Base-by-base conservation (phyloP, 2,113 vertebrate genomes). In the Oophaga pumilio region DNA sequence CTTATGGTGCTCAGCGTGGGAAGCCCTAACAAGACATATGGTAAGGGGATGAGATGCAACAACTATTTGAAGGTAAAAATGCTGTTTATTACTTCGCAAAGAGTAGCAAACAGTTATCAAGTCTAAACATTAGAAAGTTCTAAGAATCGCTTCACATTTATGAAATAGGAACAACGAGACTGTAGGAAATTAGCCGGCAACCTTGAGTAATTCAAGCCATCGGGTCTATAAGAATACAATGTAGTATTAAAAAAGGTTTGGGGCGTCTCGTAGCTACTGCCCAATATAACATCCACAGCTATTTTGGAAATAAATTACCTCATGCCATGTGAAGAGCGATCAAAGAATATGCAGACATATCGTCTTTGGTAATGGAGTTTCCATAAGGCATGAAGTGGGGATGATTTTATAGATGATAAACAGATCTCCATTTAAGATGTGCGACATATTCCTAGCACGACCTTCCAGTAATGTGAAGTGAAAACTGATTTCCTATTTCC, bases 391-490 rank as follows among this genome's bases (percentile, higher is more conserved):
- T 83, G 66, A 82, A 26, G 56, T 11, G 66, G 2, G 7, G 28
- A 85, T n/a, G 83, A 76, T 43, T n/a, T 76, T 56, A 50, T 13
- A n/a, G 28, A 76, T 33, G 56, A 60, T 76, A 49, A 76, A 85
- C 56, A 76, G 56, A 76, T 49, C 52, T 60, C 69, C 28, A 76
- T 60, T 17, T 15, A 49, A 12, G 28, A 22, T 9, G 53, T 76
- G 14, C 26, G 26, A 59, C 26, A 20, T 15, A 33, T 53, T 33
- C 22, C 28, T 15, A 33, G 43, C 26, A 13, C 78, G 11, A 49
- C 15, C 28, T 18, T 43, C 10, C 13, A 10, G 12, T 28, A 68
- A 52, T 49, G 60, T n/a, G 43, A 82, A 15, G 22, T 68, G 62
- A 49, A 68, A 83, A 53, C 43, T 66, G 64, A 22, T 26, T 22